Evolutionary conservation across 2,888 invertebrate genomes (phyloP).

Genomic region (Drosophila quinaria): DNA sequence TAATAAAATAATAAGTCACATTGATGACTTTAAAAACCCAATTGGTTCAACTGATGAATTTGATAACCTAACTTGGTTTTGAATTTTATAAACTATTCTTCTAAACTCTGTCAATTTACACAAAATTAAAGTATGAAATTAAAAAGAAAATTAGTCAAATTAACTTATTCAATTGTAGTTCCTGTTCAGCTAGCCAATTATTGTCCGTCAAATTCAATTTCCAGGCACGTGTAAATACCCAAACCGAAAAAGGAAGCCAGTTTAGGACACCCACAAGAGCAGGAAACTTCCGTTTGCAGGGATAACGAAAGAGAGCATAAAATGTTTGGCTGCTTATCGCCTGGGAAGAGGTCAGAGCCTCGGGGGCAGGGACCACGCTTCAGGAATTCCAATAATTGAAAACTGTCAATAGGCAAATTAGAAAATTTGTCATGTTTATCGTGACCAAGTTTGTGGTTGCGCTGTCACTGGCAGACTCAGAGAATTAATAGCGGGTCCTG

Average conservation of each 20-base stretch:
- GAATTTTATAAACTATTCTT: background rate
- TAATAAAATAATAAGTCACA: too few species aligned
- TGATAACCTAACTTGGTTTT: background rate
- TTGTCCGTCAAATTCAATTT: slow-evolving; percentile 11
- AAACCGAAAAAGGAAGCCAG: slow-evolving; percentile 13
- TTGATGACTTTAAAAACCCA: too few species aligned
- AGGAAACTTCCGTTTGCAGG: slow-evolving; percentile 47
- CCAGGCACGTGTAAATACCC: slow-evolving; percentile 4
- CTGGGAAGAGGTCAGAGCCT: slow-evolving; percentile 24
- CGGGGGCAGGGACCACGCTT: slow-evolving; percentile 52
- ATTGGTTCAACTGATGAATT: background rate
- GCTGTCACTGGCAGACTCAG: slow-evolving; percentile 31
- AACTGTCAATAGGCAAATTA: slow-evolving; percentile 81
- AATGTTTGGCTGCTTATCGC: slow-evolving; percentile 34
- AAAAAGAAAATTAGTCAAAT: background rate
- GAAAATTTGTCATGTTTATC: slow-evolving; percentile 76
- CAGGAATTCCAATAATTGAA: slow-evolving; percentile 74
- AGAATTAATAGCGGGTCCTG: slow-evolving; percentile 38
- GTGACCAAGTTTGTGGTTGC: slow-evolving; percentile 48
- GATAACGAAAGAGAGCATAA: slow-evolving; percentile 18
- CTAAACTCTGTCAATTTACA: too few species aligned
- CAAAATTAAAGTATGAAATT: background rate
- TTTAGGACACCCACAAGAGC: slow-evolving; percentile 11
- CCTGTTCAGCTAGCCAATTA: slow-evolving; percentile 11
- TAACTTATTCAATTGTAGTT: background rate